Percentiles rank a stretch among this genome's conserved stretches.
phyloP scores from a whole-genome alignment of 2,113 vertebrate genomes.

The Noctilio leporinus region DNA sequence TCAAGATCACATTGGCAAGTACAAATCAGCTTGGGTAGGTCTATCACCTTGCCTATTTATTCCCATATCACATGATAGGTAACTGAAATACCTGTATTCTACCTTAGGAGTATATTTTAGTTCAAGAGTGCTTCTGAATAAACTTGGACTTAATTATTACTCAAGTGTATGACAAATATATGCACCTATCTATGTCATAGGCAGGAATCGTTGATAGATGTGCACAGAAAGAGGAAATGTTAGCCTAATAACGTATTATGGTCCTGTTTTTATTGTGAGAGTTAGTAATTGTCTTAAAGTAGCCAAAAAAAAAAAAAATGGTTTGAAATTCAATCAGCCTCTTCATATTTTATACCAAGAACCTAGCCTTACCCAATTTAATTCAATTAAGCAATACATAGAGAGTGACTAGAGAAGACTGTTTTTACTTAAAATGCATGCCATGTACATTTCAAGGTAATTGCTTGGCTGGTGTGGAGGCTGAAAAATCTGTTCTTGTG shows the following conservation, averaged over 20 bases:
- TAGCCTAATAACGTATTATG: neutral
- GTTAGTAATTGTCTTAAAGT: slow-evolving; percentile 25
- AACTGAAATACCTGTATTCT: neutral
- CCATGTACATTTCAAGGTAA: neutral
- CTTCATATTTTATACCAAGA: slow-evolving; percentile 20
- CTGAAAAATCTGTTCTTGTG: neutral
- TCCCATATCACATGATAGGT: neutral
- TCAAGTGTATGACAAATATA: neutral
- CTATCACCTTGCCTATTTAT: neutral
- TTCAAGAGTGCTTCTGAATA: neutral
- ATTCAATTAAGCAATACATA: slow-evolving; percentile 42
- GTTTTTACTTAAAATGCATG: slow-evolving; percentile 14
- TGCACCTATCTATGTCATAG: neutral
- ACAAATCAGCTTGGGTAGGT: neutral
- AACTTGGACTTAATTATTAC: neutral
- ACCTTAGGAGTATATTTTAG: neutral
- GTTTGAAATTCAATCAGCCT: slow-evolving; percentile 5
- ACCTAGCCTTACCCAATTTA: neutral
- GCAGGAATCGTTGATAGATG: neutral
- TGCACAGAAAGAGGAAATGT: neutral
- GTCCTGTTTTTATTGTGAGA: slow-evolving; percentile 19
- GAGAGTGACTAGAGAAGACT: neutral
- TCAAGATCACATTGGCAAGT: neutral
- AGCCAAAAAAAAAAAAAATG: slow-evolving; percentile 6
- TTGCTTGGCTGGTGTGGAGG: neutral